Percentiles rank a stretch among this genome's conserved stretches.
phyloP scores from a whole-genome alignment of 2,113 vertebrate species.

The Apodemus sylvaticus region DNA sequence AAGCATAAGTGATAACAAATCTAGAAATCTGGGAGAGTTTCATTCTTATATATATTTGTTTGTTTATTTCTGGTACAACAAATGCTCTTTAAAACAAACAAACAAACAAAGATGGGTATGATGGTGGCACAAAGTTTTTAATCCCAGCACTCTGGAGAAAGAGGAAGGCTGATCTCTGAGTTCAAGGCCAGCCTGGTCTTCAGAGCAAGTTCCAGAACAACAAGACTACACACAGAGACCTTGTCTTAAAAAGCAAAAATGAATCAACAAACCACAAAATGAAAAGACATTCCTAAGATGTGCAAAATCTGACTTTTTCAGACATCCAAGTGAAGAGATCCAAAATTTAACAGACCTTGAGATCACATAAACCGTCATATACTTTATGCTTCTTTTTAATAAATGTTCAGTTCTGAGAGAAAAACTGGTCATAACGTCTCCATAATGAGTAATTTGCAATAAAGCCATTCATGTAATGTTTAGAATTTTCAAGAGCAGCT shows the following conservation, averaged over 20 bases:
- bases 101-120: background rate
- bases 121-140: background rate
- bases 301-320: background rate
- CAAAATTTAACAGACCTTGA: background rate
- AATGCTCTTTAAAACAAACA: slow-evolving; percentile 36
- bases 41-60: background rate
- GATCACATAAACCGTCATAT: background rate
- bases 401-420: background rate
- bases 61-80: background rate
- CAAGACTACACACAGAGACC: background rate
- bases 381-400: slow-evolving; percentile 1
- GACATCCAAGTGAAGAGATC: background rate
- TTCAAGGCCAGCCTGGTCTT: background rate
- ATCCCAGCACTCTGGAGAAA: background rate
- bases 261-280: background rate
- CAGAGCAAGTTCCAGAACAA: background rate
- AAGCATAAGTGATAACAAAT: background rate
- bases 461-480: background rate
- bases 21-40: background rate
- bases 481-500: slow-evolving; percentile 37
- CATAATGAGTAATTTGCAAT: background rate
- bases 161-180: background rate
- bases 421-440: background rate
- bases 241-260: background rate
- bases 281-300: background rate